Base-by-base conservation (phyloP, 2,888 invertebrate genomes). In the Sinotaia quadrata region DNA sequence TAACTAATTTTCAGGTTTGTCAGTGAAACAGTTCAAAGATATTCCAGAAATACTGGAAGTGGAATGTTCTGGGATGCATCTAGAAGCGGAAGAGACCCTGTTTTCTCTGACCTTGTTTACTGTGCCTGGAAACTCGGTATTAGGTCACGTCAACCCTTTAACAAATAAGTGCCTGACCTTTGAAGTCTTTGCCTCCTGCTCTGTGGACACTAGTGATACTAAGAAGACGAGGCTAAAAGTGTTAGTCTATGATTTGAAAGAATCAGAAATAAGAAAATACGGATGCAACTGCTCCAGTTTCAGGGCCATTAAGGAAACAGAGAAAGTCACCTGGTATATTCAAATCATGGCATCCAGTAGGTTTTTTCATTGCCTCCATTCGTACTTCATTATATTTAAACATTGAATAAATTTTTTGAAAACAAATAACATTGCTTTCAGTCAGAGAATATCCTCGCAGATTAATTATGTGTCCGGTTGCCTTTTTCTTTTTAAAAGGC, bases 161-260 rank as follows among this genome's bases (percentile, higher is more conserved):
- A 65, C 65, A 3, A 65, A 56, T 47, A 44, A 33, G n/a, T 65
- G 65, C 29, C 54, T 44, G 41, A 65, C 65, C 7, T 65, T 52
- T 18, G 65, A 31, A 21, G 56, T 56, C 0, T 65, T 37, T 44
- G 18, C 65, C 12, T 65, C 65, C 0, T 65, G 65, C 47, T 21
- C 44, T 5, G 33, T 65, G 31, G 54, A 41, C 7, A 36, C 41
- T 10, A n/a, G n/a, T 1, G 56, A 54, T 15, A 44, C 29, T 29
- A 37, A 44, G 8, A 44, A 44, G 10, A 56, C 65, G 1, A 24
- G 33, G n/a, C n/a, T 65, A 8, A 24, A 37, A 4, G 24, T 44
- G 10, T 8, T 65, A 8, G 65, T 65, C 37, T 52, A 54, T 33
- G 65, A 65, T 54, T 24, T 65, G 56, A 24, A 56, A 18, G 65